phyloP scores from a whole-genome alignment of 2,888 invertebrate genomes.

The Volucella inanis region DNA sequence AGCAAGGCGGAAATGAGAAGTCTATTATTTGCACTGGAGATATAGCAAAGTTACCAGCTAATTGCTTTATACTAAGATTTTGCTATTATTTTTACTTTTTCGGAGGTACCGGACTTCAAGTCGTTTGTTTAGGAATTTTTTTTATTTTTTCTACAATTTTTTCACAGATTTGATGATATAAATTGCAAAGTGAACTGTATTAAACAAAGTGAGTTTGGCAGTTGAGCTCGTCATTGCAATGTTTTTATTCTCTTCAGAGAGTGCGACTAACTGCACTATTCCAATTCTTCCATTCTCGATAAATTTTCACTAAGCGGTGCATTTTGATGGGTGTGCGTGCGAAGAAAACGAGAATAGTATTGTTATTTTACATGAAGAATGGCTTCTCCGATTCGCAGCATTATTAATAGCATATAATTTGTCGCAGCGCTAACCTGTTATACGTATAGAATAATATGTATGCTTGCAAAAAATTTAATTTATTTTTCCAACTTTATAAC shows the following conservation, averaged over 20 bases:
- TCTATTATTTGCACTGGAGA: conserved; percentile 28
- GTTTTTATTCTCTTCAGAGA: conserved; percentile 19
- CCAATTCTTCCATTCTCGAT: conserved; percentile 24
- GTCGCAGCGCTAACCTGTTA: no score
- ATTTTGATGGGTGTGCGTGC: conserved; percentile 32
- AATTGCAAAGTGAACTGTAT: conserved; percentile 46
- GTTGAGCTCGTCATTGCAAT: not conserved
- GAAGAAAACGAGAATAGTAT: not conserved
- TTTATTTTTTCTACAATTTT: conserved; percentile 51
- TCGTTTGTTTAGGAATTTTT: conserved; percentile 50
- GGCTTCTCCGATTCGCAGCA: not conserved
- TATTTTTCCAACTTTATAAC: no score
- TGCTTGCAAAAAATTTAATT: not conserved
- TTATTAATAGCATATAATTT: not conserved
- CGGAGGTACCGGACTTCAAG: conserved; percentile 47
- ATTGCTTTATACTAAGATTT: conserved; percentile 17
- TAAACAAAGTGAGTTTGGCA: conserved; percentile 13
- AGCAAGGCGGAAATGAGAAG: not conserved
- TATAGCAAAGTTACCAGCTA: conserved; percentile 24
- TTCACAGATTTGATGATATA: conserved; percentile 44
- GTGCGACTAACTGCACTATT: conserved; percentile 54
- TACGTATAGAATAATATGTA: not conserved
- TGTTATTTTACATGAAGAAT: conserved; percentile 27
- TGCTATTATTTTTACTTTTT: conserved; percentile 37
- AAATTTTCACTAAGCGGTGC: conserved; percentile 37